A percentile compares a stretch with the other conserved stretches of the same genome.
These are phyloP conservation scores for Hemicordylus capensis DNA, from an alignment of 2,113 vertebrate species.

Conservation along the genomic window DNA sequence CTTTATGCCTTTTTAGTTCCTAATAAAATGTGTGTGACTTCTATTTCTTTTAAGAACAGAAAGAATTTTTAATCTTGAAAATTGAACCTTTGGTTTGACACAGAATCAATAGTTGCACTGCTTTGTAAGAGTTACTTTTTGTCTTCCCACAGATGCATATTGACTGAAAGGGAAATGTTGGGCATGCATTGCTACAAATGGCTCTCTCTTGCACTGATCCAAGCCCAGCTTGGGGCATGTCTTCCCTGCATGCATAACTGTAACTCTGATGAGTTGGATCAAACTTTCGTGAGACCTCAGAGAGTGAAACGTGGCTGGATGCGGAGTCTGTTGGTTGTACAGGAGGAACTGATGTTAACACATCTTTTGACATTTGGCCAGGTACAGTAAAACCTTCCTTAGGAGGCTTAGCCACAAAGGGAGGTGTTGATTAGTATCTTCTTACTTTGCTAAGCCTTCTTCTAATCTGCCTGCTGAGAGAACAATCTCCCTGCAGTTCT, in stretches of 20 bases:
- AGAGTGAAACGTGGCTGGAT: slow-evolving; percentile 86
- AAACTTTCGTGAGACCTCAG: neutral
- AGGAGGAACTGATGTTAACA: slow-evolving; percentile 79
- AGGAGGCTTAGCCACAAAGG: neutral
- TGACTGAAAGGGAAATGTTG: slow-evolving; percentile 38
- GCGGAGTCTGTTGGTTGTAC: slow-evolving; percentile 86
- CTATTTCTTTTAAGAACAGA: slow-evolving; percentile 29
- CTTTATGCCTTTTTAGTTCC: slow-evolving; percentile 4
- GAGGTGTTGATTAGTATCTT: neutral
- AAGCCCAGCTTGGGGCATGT: slow-evolving; percentile 70
- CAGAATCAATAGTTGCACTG: neutral
- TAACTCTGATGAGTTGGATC: neutral
- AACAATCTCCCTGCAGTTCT: neutral
- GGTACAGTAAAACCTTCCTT: slow-evolving; percentile 74
- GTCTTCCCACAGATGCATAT: slow-evolving; percentile 33
- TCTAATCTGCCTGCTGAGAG: neutral
- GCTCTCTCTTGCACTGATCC: slow-evolving; percentile 62
- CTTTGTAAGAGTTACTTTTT: slow-evolving; percentile 20
- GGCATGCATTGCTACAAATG: slow-evolving; percentile 70
- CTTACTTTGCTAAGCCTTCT: neutral
- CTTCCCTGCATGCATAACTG: slow-evolving; percentile 21
- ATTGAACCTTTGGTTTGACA: slow-evolving; percentile 6
- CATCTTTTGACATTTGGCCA: slow-evolving; percentile 79
- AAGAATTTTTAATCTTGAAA: slow-evolving; percentile 1
- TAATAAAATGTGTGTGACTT: slow-evolving; percentile 22